These are phyloP conservation scores for Horisme vitalbata DNA, from an alignment of 2,888 invertebrate genomes.

Conservation along the genomic window DNA sequence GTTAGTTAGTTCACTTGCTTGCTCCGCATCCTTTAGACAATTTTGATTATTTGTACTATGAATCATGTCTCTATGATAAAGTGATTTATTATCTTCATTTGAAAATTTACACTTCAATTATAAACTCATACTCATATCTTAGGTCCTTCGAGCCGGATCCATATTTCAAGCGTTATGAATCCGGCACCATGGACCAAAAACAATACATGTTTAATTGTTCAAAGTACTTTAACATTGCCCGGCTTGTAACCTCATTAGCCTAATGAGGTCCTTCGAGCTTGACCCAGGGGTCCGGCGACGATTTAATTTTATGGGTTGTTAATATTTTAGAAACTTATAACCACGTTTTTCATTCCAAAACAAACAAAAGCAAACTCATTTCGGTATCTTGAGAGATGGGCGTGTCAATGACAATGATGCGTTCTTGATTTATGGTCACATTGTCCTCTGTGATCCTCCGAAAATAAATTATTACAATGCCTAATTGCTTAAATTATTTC, in stretches of 20 bases:
- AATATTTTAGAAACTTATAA: not conserved
- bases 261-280: too few species aligned
- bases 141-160: not conserved
- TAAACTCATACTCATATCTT: too few species aligned
- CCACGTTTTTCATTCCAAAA: conserved; percentile 11
- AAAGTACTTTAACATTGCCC: too few species aligned
- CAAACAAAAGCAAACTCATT: conserved; percentile 26
- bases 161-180: not conserved
- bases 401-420: conserved; percentile 27
- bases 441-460: conserved; percentile 26
- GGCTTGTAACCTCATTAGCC: too few species aligned
- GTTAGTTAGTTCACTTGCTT: too few species aligned
- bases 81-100: too few species aligned
- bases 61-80: too few species aligned
- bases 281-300: too few species aligned
- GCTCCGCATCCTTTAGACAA: too few species aligned
- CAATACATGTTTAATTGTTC: too few species aligned
- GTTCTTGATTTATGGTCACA: conserved; percentile 28
- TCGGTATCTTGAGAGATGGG: conserved; percentile 22
- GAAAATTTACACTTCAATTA: too few species aligned
- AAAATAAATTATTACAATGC: conserved; percentile 5
- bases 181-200: conserved; percentile 3
- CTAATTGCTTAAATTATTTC: conserved; percentile 11
- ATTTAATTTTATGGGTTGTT: not conserved
- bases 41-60: too few species aligned